Conservation (phyloP, 2,113 vertebrate genomes). For the Triplophysa rosa region DNA sequence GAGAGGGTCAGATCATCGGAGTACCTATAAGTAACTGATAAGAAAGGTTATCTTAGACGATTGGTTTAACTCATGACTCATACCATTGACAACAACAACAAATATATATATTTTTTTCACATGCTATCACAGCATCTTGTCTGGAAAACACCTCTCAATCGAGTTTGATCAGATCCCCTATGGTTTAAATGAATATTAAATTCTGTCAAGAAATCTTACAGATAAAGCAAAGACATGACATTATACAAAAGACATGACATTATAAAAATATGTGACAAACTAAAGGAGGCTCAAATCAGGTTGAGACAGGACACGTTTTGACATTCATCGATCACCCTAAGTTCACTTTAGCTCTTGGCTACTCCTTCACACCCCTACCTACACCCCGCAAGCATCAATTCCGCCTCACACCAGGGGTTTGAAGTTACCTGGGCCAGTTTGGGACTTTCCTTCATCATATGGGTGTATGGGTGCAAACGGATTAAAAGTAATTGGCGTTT, state of each 20-base stretch:
- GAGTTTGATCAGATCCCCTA: not conserved
- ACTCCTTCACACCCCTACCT: not conserved
- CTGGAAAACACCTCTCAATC: slow-evolving; percentile 25
- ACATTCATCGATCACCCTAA: too few relatives aligned
- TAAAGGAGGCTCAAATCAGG: too few relatives aligned
- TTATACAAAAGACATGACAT: not conserved
- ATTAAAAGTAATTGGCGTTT: slow-evolving; percentile 62
- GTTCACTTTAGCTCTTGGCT: not conserved
- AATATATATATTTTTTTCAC: too few relatives aligned
- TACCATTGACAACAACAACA: slow-evolving; percentile 8
- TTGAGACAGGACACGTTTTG: too few relatives aligned
- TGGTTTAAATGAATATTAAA: not conserved
- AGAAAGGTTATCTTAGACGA: not conserved
- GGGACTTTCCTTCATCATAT: slow-evolving; percentile 76
- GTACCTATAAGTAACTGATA: not conserved
- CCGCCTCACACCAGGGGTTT: slow-evolving; percentile 41
- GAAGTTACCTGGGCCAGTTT: slow-evolving; percentile 74
- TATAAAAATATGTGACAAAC: not conserved
- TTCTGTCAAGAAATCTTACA: not conserved
- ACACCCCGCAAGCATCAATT: slow-evolving; percentile 29
- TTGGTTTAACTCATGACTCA: not conserved
- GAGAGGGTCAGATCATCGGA: not conserved
- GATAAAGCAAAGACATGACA: not conserved
- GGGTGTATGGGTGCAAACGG: slow-evolving; percentile 64
- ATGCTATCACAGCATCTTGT: slow-evolving; percentile 4